Evolutionary conservation across 2,113 vertebrate genomes (phyloP), one percentile per base, ranked within the genome.

Genomic region (Lamprotornis superbus): DNA sequence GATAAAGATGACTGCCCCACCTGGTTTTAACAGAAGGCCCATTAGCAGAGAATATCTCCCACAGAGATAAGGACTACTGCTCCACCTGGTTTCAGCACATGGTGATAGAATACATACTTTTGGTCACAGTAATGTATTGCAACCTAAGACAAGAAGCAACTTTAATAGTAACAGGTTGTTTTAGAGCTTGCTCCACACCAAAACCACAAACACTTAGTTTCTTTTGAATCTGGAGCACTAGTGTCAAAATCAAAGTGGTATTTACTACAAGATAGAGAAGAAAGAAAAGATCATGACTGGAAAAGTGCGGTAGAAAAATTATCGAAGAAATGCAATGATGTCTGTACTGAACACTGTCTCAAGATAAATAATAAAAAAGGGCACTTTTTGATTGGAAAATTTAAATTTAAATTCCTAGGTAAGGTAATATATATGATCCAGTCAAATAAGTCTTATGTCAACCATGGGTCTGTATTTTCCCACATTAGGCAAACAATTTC

Each of bases 371-470:
- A 47, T 39, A 18, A n/a, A 57, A 57, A 46, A 42, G 11, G 10
- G 9, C 31, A 33, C 23, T 83, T 92, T 82, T 80, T 95, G 9
- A 89, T 95, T 95, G 96, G 83, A 97, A 96, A 96, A 95, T 37
- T 95, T 95, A 65, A 86, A 77, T 78, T 87, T 95, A 91, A 97
- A 50, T 97, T 96, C 76, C 53, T 95, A 88, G 81, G 79, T 93
- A 97, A 97, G 89, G 92, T 94, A 96, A 97, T 96, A 91, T 14
- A 25, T 85, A 67, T 76, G 42, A 46, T 92, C 71, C 74, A 94
- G 52, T 89, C 44, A 90, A 94, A 75, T 95, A 96, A 96, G 71
- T 89, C 47, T 64, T 73, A 25, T 94, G 75, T 94, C 90, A 89
- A 74, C 89, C 82, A 94, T 55, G 12, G 31, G 64, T 52, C 61